Evolutionary conservation across 2,113 vertebrate genomes (phyloP).

Genomic region (Seriola quinqueradiata): DNA sequence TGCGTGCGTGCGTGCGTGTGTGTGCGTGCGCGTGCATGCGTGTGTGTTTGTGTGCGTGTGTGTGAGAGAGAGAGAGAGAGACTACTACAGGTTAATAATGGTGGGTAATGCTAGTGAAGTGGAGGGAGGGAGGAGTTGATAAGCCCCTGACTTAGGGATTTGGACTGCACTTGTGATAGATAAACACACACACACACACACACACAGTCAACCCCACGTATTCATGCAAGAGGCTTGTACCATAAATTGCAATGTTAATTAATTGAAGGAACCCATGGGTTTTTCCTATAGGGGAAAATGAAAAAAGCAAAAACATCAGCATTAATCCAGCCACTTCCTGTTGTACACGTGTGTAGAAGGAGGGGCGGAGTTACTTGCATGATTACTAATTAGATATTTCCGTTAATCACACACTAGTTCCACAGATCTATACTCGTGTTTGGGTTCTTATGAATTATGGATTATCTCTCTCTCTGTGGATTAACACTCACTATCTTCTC

Average conservation of each 20-base stretch:
- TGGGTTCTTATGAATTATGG: constrained; percentile 40
- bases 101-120: constrained; percentile 55
- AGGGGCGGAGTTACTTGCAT: no score
- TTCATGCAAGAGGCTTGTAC: constrained; percentile 36
- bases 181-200: constrained; percentile 32
- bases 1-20: constrained; percentile 16
- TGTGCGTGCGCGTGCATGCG: no score
- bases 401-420: no score
- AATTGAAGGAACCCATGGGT: constrained; percentile 37
- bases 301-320: constrained; percentile 37
- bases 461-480: constrained; percentile 19
- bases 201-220: not conserved
- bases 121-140: constrained; percentile 31
- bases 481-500: constrained; percentile 40
- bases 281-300: constrained; percentile 36
- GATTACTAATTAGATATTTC: no score
- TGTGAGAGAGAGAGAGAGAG: not conserved
- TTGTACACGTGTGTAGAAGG: no score
- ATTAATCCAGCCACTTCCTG: not conserved
- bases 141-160: constrained; percentile 55
- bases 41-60: constrained; percentile 18
- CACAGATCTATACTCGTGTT: no score
- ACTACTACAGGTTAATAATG: constrained; percentile 42
- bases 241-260: constrained; percentile 66
- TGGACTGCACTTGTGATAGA: constrained; percentile 41